Evolutionary conservation across 2,797 vertebrate species (phyloP).

Genomic region (Chrosomus eos): DNA sequence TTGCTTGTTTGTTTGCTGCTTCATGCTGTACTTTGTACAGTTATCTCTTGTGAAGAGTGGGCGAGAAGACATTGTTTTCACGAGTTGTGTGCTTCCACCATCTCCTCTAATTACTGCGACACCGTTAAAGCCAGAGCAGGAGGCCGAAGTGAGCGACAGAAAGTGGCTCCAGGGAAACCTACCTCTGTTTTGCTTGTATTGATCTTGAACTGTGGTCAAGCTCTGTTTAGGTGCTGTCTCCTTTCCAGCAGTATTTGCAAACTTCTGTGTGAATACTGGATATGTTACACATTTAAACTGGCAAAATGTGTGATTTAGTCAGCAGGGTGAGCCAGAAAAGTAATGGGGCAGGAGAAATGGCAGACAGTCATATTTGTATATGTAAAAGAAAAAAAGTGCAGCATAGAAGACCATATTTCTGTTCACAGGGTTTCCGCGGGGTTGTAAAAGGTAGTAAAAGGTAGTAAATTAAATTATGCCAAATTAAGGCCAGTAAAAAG

Average conservation of each 20-base stretch:
- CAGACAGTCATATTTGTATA: slow-evolving; percentile 18
- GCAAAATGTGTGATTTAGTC: slow-evolving; percentile 27
- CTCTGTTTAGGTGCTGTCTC: slow-evolving; percentile 31
- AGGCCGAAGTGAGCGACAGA: slow-evolving; percentile 13
- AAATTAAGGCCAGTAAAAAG: too few species aligned
- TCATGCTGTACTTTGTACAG: not conserved
- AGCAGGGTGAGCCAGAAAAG: slow-evolving; percentile 34
- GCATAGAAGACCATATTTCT: slow-evolving; percentile 9
- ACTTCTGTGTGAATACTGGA: slow-evolving; percentile 2
- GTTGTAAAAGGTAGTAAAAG: too few species aligned
- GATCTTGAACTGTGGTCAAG: slow-evolving; percentile 43
- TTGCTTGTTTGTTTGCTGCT: not conserved
- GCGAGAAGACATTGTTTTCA: not conserved
- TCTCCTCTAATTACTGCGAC: slow-evolving; percentile 15
- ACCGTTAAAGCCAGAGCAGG: slow-evolving; percentile 18
- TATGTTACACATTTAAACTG: slow-evolving; percentile 15
- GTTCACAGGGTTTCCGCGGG: too few species aligned
- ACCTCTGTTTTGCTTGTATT: slow-evolving; percentile 19
- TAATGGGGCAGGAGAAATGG: slow-evolving; percentile 33
- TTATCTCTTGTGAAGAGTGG: not conserved
- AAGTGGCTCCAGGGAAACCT: slow-evolving; percentile 37
- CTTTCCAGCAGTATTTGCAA: slow-evolving; percentile 27
- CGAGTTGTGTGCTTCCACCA: not conserved
- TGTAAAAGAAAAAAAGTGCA: not conserved
- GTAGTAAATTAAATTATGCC: too few species aligned